Percentiles rank a stretch among this genome's conserved stretches.
These are phyloP conservation scores for Agrotis puta DNA, from an alignment of 2,888 invertebrate species.

Conservation along the genomic window DNA sequence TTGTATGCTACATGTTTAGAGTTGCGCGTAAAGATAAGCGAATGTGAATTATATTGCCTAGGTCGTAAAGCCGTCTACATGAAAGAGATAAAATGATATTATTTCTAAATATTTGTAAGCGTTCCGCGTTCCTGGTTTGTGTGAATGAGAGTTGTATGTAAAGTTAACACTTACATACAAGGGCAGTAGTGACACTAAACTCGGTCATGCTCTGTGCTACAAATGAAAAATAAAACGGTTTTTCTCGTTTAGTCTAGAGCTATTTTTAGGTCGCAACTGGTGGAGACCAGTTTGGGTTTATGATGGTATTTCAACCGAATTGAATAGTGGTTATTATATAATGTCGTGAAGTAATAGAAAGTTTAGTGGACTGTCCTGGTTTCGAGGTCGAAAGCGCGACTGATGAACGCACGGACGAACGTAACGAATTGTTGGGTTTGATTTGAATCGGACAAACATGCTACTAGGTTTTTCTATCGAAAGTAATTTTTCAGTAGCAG, in stretches of 20 bases:
- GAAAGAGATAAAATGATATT: slow-evolving; percentile 63
- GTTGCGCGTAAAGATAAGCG: slow-evolving; percentile 67
- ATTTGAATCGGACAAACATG: too few relatives aligned
- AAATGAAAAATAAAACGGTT: slow-evolving; percentile 26
- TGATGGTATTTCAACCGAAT: neutral
- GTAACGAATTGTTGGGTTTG: too few relatives aligned
- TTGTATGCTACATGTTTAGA: slow-evolving; percentile 71
- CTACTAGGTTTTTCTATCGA: too few relatives aligned
- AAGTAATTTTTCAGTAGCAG: too few relatives aligned
- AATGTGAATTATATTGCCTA: slow-evolving; percentile 66
- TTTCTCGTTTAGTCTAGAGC: neutral
- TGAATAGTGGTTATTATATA: neutral
- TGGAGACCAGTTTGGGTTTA: too few relatives aligned
- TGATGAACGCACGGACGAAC: too few relatives aligned
- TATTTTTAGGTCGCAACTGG: slow-evolving; percentile 14
- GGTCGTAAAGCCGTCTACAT: slow-evolving; percentile 61
- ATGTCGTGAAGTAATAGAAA: neutral
- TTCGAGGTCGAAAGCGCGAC: too few relatives aligned
- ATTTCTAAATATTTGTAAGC: slow-evolving; percentile 61
- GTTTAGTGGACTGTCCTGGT: too few relatives aligned
- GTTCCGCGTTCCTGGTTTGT: slow-evolving; percentile 54
- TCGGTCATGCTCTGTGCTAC: slow-evolving; percentile 6
- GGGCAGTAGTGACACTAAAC: slow-evolving; percentile 6
- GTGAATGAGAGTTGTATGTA: slow-evolving; percentile 36
- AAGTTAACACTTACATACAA: slow-evolving; percentile 38